A percentile compares a stretch with the other conserved stretches of the same genome.
Conservation (phyloP, 2,797 vertebrate species). For the Phoeniculus purpureus region DNA sequence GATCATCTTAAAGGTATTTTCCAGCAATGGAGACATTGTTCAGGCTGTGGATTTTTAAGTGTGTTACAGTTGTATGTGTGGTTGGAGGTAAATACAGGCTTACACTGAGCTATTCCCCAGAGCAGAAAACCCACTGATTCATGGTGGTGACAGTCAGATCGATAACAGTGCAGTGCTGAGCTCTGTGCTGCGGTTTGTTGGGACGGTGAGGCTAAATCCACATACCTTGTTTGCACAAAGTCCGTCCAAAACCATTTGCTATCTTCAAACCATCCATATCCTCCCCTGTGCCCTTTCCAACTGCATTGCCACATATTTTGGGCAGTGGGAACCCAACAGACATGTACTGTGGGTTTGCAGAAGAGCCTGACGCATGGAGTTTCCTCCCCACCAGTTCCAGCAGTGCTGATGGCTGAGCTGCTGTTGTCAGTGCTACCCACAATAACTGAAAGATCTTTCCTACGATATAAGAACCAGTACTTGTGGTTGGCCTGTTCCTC, state of each 20-base stretch:
- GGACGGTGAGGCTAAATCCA: not conserved
- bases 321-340: not conserved
- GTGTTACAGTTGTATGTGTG: rapidly evolving
- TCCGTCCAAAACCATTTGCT: not conserved
- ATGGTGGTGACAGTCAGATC: not conserved
- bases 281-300: not conserved
- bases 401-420: not conserved
- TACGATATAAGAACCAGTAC: not conserved
- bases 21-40: not conserved
- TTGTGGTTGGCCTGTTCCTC: conserved; percentile 40
- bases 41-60: rapidly evolving
- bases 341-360: not conserved
- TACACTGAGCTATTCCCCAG: not conserved
- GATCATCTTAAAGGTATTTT: not conserved
- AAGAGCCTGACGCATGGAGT: not conserved
- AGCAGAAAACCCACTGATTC: not conserved
- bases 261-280: rapidly evolving
- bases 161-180: rapidly evolving
- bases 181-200: rapidly evolving
- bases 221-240: rapidly evolving
- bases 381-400: not conserved
- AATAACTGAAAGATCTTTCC: conserved; percentile 63
- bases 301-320: not conserved
- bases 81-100: not conserved
- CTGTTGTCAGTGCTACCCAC: conserved; percentile 18